phyloP scores from a whole-genome alignment of 2,888 invertebrate species.

The Elysia crispata region DNA sequence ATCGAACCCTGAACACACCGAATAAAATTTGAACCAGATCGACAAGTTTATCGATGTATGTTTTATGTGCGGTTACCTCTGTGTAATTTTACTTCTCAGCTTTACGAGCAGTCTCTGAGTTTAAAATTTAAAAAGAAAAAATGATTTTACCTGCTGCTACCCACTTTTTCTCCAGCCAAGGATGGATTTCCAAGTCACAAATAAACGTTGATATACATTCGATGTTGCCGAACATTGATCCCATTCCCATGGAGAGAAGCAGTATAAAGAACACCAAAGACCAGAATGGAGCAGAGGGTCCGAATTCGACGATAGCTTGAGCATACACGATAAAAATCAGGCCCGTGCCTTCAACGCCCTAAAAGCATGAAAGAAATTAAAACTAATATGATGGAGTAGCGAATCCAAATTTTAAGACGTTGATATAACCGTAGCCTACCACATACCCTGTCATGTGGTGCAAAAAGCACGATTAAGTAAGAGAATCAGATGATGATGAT shows the following conservation, averaged over 20 bases:
- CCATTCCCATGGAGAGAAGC: slow-evolving; percentile 93
- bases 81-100: too few species aligned
- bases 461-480: too few species aligned
- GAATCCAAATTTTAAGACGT: too few species aligned
- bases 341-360: slow-evolving; percentile 97
- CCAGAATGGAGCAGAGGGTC: slow-evolving; percentile 95
- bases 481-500: too few species aligned
- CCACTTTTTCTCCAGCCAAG: slow-evolving; percentile 89
- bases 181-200: slow-evolving; percentile 94
- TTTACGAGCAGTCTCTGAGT: not conserved
- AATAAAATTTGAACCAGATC: too few species aligned
- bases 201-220: slow-evolving; percentile 97
- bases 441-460: too few species aligned
- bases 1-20: too few species aligned
- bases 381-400: too few species aligned
- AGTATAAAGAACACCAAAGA: slow-evolving; percentile 96
- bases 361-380: too few species aligned
- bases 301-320: slow-evolving; percentile 93
- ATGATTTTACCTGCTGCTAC: slow-evolving; percentile 62
- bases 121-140: not conserved
- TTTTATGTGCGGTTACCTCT: too few species aligned
- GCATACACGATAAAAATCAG: slow-evolving; percentile 98
- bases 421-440: too few species aligned
- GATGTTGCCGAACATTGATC: slow-evolving; percentile 96
- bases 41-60: too few species aligned